Evolutionary conservation across 2,113 vertebrate species (phyloP), one percentile per base, ranked within the genome.

Genomic region (Neolamprologus sp.): DNA sequence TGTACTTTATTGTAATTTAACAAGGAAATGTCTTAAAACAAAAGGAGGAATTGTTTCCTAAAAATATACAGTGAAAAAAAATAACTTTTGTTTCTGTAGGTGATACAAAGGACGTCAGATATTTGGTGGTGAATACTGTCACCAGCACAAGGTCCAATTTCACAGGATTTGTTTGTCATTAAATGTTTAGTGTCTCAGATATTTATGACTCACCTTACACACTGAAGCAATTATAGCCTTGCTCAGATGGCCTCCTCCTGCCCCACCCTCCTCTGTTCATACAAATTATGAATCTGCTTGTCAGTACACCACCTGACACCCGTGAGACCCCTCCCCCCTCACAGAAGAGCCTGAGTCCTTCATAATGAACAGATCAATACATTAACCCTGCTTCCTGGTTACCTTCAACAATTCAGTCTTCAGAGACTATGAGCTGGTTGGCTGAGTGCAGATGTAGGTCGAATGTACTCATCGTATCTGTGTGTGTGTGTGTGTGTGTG

Each of bases 71-170:
- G 42, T 49, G 4, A 6, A 78, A 51, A 11, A 12, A 49, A 37
- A 37, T 1, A 37, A 37, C 35, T 37, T 35, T 45, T 75, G 14
- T 78, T 78, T 49, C 16, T 49, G 42, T 19, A 30, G 42, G 42
- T 30, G 71, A 75, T 28, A 12, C 0, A 47, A 75, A 1, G 1
- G 1, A 6, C 5, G 1, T 49, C 42, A 28, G 9, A 28, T 73
- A 14, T 28, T 47, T 26, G 26, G 68, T 7, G 8, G 23, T 47
- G 14, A 47, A 47, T 45, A 11, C 14, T 26, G 8, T 23, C 14
- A 28, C 8, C 23, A 73, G 4, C 0, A 19, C 0, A 26, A 47
- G 4, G 71, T 28, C 23, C 16, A 10, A 30, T 26, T 75, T 45
- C 42, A 28, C 40, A 47, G 23, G 71, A 10, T 47, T 19, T 75